These are phyloP conservation scores for Agriopis aurantiaria DNA, from an alignment of 2,888 invertebrate genomes.

Conservation along the genomic window DNA sequence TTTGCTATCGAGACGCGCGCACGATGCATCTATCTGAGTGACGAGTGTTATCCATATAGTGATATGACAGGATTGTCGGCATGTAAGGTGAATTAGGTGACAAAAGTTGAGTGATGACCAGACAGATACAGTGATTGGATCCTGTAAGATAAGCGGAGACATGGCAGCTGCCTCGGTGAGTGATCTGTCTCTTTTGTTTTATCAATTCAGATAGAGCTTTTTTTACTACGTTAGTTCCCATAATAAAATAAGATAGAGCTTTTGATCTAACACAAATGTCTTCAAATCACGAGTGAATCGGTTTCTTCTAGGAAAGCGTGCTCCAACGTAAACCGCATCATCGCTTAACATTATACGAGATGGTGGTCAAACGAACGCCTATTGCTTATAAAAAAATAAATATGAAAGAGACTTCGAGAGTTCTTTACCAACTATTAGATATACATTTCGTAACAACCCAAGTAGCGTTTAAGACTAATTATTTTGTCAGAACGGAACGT, in stretches of 20 bases:
- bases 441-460: conserved; percentile 14
- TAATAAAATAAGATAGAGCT: conserved; percentile 25
- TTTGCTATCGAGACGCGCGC: conserved; percentile 62
- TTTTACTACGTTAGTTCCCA: too few relatives aligned
- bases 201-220: conserved; percentile 31
- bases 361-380: too few relatives aligned
- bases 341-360: too few relatives aligned
- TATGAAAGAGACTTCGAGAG: not conserved
- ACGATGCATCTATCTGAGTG: conserved; percentile 63
- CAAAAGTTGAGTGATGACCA: conserved; percentile 81
- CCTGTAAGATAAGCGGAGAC: conserved; percentile 67
- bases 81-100: conserved; percentile 66
- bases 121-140: conserved; percentile 72
- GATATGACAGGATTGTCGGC: conserved; percentile 62
- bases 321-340: too few relatives aligned
- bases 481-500: conserved; percentile 24
- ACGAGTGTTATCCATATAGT: conserved; percentile 28
- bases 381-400: too few relatives aligned
- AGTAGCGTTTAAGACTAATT: conserved; percentile 21
- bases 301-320: too few relatives aligned
- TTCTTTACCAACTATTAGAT: not conserved
- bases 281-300: too few relatives aligned
- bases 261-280: conserved; percentile 8
- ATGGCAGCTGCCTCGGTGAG: conserved; percentile 78
- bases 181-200: conserved; percentile 40